Evolutionary conservation across 2,113 vertebrate species (phyloP), one percentile per base, ranked within the genome.

Genomic region (Ardeotis arabs): DNA sequence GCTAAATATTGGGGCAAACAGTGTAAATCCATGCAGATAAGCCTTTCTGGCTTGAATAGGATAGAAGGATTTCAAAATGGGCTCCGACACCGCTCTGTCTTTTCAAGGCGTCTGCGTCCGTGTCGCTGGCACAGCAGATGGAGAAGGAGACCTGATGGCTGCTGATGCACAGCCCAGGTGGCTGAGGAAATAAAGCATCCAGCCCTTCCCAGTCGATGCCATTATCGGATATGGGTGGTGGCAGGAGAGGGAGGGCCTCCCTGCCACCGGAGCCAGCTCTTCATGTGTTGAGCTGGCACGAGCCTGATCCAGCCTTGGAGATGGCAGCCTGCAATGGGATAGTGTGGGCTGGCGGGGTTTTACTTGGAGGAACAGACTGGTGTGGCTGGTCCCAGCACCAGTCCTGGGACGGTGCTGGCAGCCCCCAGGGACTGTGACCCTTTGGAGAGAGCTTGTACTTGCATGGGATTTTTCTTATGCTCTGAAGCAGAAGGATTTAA

Each of bases 1-100:
- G 66, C 85, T 95, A 91, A 95, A 95, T 95, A 94, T 96, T 92
- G 91, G 95, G 94, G 87, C 92, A 97, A 95, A 95, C 86, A 89
- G 74, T 76, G 78, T 95, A 96, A 96, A 97, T 97, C 96, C 91
- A 84, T 66, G 73, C 41, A 79, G 83, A 90, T 96, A 95, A 92
- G 89, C 90, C 77, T 89, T 31, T 28, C 86, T 76, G 89, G 80
- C 81, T 87, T 79, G 62, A 92, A 89, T 50, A 95, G 92, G 90
- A 93, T 84, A 79, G 94, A 94, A 73, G 74, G 94, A 76, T 92
- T 95, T 95, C 0, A 0, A 79, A 92, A 95, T 66, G 74, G 86
- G 74, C 63, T 96, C 88, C 2, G 14, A 84, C 62, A 37, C 33
- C 0, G 0, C 74, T 87, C 78, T 87, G 1, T 87, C 91, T 94